Percentiles rank a stretch among this genome's conserved stretches.
Evolutionary conservation across 2,797 vertebrate species (phyloP).

Genomic region (Novumbra hubbsi): DNA sequence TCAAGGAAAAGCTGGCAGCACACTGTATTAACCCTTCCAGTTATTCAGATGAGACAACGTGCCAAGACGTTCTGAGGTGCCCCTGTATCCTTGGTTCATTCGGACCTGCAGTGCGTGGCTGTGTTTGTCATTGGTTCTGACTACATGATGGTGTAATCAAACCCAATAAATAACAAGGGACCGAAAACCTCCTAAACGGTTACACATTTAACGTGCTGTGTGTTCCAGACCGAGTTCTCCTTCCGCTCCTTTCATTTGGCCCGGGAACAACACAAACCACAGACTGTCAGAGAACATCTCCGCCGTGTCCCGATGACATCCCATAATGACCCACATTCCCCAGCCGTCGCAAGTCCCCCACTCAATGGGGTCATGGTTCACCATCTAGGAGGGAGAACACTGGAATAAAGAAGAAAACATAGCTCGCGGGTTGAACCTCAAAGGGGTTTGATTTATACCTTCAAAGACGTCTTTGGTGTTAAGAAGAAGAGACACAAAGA

Average conservation of each 20-base stretch:
- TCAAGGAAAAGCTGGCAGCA: constrained; percentile 21
- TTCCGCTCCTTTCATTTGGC: constrained; percentile 40
- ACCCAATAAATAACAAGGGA: constrained; percentile 55
- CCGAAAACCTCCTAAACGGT: constrained; percentile 45
- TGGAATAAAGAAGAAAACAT: constrained; percentile 46
- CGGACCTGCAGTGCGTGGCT: constrained; percentile 9
- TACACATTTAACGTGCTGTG: constrained; percentile 51
- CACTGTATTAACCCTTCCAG: constrained; percentile 8
- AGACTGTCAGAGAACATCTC: constrained; percentile 54
- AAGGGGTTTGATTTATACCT: constrained; percentile 53
- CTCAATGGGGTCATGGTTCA: constrained; percentile 55
- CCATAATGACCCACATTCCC: constrained; percentile 44
- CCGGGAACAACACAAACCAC: constrained; percentile 46
- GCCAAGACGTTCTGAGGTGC: constrained; percentile 13
- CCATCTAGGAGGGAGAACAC: constrained; percentile 51
- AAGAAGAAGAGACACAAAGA: constrained; percentile 36
- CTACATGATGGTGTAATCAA: constrained; percentile 53
- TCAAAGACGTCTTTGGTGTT: constrained; percentile 48
- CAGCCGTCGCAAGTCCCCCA: constrained; percentile 36
- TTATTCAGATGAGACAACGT: constrained; percentile 24
- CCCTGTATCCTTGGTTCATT: constrained; percentile 35
- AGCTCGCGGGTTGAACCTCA: constrained; percentile 58
- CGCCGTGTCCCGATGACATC: constrained; percentile 14
- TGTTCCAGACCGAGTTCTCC: constrained; percentile 38
- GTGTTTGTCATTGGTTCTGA: constrained; percentile 50